Percentiles rank a stretch among this genome's conserved stretches.
These are phyloP conservation scores for Protobothrops mucrosquamatus DNA, from an alignment of 2,113 vertebrate genomes.

Conservation along the genomic window DNA sequence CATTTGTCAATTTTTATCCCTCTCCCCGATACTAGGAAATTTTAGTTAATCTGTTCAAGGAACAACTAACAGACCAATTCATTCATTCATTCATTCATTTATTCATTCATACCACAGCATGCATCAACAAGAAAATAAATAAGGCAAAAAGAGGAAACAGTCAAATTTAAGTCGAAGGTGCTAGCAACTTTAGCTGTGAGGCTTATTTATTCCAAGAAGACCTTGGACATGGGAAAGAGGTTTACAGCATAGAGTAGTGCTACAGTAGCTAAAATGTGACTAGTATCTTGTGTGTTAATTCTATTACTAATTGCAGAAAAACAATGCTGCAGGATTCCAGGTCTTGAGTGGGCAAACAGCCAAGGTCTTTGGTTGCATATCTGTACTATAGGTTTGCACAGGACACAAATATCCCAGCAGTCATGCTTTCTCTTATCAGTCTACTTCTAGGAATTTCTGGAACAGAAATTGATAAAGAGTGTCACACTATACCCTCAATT, in stretches of 20 bases:
- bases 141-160: not conserved
- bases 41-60: not conserved
- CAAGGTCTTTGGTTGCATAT: not conserved
- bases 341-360: not conserved
- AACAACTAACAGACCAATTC: not conserved
- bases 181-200: not conserved
- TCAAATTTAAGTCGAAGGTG: not conserved
- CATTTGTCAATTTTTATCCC: not conserved
- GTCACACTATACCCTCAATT: too few species aligned
- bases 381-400: not conserved
- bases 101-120: not conserved
- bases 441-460: not conserved
- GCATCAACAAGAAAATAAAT: not conserved
- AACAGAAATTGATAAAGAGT: not conserved
- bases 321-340: not conserved
- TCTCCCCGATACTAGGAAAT: not conserved
- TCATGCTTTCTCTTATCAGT: not conserved
- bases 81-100: not conserved
- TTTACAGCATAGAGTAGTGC: not conserved
- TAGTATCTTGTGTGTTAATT: not conserved
- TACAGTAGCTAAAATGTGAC: not conserved
- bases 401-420: not conserved
- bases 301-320: not conserved
- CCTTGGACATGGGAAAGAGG: not conserved
- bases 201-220: not conserved